phyloP scores from a whole-genome alignment of 2,888 invertebrate species.

The Spialia ferax region DNA sequence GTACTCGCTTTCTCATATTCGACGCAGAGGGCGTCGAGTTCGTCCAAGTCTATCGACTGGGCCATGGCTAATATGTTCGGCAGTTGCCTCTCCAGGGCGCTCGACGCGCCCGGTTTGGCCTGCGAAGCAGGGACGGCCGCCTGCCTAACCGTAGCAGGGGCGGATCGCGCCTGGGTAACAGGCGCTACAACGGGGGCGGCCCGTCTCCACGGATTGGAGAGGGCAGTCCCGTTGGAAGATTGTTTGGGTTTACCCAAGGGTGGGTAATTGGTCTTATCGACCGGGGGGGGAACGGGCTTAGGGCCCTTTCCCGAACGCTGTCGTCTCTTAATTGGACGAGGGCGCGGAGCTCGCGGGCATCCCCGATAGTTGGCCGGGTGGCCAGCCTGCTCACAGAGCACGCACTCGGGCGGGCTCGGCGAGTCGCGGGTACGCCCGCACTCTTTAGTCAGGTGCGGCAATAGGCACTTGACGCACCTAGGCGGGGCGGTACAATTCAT shows the following conservation, averaged over 20 bases:
- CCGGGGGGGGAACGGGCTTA: not conserved
- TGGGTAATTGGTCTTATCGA: not conserved
- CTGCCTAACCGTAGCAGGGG: no score
- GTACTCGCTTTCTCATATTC: no score
- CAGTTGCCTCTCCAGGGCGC: no score
- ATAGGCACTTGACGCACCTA: constrained; percentile 41
- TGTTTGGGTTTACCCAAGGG: not conserved
- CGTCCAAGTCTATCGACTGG: no score
- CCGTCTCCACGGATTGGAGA: not conserved
- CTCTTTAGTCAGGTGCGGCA: constrained; percentile 25
- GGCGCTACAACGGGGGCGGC: no score
- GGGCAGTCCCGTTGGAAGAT: not conserved
- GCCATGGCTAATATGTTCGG: no score
- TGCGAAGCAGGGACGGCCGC: no score
- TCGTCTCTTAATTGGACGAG: not conserved
- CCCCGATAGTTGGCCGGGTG: constrained; percentile 41
- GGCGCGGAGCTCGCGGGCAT: constrained; percentile 21
- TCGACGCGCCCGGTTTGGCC: no score
- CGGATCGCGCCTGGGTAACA: no score
- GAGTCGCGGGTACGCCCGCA: constrained; percentile 2
- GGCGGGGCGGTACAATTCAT: constrained; percentile 11
- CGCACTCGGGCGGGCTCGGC: no score
- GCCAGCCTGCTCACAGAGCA: constrained; percentile 15
- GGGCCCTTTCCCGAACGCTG: not conserved
- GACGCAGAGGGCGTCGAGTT: no score